Evolutionary conservation across 2,888 invertebrate genomes (phyloP).

Genomic region (Balanococcus diminutus): DNA sequence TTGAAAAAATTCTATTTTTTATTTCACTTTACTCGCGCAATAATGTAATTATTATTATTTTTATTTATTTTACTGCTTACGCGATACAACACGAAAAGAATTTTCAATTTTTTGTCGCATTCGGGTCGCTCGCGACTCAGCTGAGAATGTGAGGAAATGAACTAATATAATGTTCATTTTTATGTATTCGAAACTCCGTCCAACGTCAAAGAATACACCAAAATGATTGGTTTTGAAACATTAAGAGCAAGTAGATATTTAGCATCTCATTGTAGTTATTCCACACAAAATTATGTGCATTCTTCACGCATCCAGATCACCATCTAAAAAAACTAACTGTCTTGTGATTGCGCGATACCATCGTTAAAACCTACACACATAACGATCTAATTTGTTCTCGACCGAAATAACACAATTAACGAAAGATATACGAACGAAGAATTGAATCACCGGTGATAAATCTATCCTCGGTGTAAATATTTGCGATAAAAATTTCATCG

Average conservation of each 20-base stretch:
- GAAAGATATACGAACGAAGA: conserved; percentile 20
- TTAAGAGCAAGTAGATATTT: too few species aligned
- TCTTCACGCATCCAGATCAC: not conserved
- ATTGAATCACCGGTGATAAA: not conserved
- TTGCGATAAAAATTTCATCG: not conserved
- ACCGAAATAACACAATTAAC: not conserved
- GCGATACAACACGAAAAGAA: not conserved
- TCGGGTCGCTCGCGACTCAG: too few species aligned
- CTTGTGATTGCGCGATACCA: not conserved
- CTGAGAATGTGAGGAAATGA: too few species aligned
- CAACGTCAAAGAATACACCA: too few species aligned
- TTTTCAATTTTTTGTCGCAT: not conserved
- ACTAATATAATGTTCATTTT: too few species aligned
- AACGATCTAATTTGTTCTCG: not conserved
- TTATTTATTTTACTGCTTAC: not conserved
- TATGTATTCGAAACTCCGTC: too few species aligned
- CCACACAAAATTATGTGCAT: too few species aligned
- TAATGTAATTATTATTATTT: not conserved
- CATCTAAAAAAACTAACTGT: not conserved
- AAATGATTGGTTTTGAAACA: too few species aligned
- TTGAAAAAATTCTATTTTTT: not conserved
- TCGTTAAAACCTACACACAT: not conserved
- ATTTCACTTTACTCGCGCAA: not conserved
- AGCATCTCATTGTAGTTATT: too few species aligned
- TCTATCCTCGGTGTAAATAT: conserved; percentile 9